Conservation (phyloP, 2,888 invertebrate genomes). For the Tenthredo distinguenda region DNA sequence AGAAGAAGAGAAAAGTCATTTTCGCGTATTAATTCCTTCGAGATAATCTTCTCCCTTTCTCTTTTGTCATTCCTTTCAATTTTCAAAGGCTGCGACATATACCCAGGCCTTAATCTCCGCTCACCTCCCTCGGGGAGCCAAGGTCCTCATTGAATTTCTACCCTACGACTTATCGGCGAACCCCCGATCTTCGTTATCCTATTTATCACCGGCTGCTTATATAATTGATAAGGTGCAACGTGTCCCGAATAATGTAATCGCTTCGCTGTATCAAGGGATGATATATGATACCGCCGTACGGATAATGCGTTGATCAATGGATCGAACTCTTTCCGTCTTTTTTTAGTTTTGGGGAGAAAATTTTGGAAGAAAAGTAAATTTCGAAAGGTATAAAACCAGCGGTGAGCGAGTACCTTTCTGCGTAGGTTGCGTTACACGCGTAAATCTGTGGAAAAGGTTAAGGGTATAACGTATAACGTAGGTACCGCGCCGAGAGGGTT, state of each 20-base stretch:
- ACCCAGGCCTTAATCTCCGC: background rate
- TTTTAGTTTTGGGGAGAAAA: too few species aligned
- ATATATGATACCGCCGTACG: background rate
- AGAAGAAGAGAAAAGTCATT: background rate
- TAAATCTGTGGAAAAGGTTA: background rate
- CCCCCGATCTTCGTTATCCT: background rate
- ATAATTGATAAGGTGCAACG: conserved; percentile 34
- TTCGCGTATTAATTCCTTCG: background rate
- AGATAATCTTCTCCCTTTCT: background rate
- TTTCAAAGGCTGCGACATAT: background rate
- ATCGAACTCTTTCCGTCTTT: too few species aligned
- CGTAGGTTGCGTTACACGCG: background rate
- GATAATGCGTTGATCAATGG: background rate
- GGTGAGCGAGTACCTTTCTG: background rate
- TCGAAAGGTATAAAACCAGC: too few species aligned
- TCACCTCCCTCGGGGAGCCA: background rate
- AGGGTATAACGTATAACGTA: background rate
- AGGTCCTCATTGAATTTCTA: background rate
- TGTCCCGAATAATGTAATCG: background rate
- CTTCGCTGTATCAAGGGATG: background rate
- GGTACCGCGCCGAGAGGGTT: background rate
- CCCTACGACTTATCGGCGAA: conserved; percentile 9
- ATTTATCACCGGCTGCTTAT: conserved; percentile 21
- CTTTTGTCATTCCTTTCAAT: background rate
- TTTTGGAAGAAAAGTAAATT: too few species aligned